A percentile compares a stretch with the other conserved stretches of the same genome.
These are phyloP conservation scores for Drosophila conformis DNA, from an alignment of 2,888 invertebrate genomes.

Conservation along the genomic window DNA sequence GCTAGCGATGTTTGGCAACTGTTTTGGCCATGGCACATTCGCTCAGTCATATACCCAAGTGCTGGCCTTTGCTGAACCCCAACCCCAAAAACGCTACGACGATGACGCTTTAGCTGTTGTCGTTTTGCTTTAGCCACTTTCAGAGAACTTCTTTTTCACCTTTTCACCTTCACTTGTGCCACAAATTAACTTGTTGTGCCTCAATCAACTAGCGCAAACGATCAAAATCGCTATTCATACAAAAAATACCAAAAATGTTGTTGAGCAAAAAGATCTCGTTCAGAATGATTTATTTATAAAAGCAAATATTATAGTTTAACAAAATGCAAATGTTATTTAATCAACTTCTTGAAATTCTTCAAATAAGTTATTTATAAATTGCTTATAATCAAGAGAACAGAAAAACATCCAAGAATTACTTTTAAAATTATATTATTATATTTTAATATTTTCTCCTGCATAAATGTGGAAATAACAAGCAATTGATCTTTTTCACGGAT, in stretches of 20 bases:
- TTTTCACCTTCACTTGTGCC: constrained; percentile 11
- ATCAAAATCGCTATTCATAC: background rate
- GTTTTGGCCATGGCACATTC: constrained; percentile 39
- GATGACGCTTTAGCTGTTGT: background rate
- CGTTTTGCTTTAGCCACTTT: constrained; percentile 13
- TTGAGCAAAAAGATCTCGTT: background rate
- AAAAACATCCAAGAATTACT: background rate
- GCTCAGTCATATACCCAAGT: constrained; percentile 63
- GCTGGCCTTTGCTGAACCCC: constrained; percentile 8
- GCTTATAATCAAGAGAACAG: background rate
- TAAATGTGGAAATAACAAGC: background rate
- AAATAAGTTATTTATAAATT: background rate
- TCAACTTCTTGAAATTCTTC: background rate
- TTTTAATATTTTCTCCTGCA: background rate
- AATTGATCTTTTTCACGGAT: background rate
- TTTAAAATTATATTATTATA: background rate
- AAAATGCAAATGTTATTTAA: background rate
- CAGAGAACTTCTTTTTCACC: constrained; percentile 16
- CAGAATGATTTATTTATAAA: background rate
- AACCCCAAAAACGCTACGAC: background rate
- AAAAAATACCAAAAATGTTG: too few relatives aligned
- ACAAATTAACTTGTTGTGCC: constrained; percentile 9
- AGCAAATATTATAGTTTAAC: background rate
- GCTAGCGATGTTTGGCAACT: constrained; percentile 69
- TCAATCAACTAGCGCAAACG: background rate